Evolutionary conservation across 1,140 invertebrate genomes (phyloP).

Genomic region (Heliconius hewitsoni): DNA sequence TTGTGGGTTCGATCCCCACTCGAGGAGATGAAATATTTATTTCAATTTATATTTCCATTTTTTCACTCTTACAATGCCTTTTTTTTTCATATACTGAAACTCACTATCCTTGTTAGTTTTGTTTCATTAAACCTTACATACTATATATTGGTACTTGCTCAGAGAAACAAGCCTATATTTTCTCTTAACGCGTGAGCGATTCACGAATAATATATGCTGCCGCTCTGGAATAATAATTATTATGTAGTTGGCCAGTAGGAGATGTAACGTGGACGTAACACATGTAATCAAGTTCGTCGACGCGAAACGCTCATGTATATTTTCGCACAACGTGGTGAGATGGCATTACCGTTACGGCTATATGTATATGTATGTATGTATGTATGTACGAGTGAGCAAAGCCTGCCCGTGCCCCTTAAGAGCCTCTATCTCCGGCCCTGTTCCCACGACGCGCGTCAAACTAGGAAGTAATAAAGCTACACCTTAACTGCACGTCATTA

Average conservation of each 20-base stretch:
- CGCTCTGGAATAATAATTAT: conserved; percentile 21
- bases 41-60: no score
- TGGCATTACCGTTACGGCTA: conserved; percentile 57
- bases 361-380: conserved; percentile 8
- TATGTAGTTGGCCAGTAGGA: conserved; percentile 18
- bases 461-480: conserved; percentile 78
- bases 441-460: conserved; percentile 65
- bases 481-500: conserved; percentile 79
- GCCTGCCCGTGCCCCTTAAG: conserved; percentile 61
- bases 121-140: no score
- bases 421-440: conserved; percentile 72
- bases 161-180: neutral
- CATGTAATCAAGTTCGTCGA: conserved; percentile 34
- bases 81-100: no score
- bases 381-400: conserved; percentile 26
- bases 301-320: conserved; percentile 27
- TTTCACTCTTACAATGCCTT: no score
- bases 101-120: no score
- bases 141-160: neutral
- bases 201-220: conserved; percentile 6
- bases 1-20: no score
- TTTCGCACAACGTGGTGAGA: conserved; percentile 42
- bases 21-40: no score
- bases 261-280: conserved; percentile 36
- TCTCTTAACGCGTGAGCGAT: conserved; percentile 6